Conservation (phyloP, 1,140 invertebrate species). For the Pseudomyrmex dendroicus region DNA sequence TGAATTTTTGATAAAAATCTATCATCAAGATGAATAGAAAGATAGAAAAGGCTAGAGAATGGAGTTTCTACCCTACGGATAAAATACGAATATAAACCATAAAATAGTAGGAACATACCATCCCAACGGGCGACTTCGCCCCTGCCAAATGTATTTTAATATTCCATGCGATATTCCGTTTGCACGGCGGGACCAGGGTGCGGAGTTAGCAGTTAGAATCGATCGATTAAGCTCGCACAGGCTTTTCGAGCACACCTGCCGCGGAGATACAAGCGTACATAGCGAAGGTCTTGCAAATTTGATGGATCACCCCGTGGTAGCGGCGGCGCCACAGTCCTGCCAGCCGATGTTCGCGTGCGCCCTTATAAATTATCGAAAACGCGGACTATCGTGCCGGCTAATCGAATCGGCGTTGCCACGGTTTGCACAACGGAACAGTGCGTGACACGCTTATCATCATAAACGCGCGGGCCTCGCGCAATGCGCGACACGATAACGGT, state of each 20-base stretch:
- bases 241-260: conserved; percentile 60
- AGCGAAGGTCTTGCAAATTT: conserved; percentile 63
- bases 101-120: not conserved
- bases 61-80: not conserved
- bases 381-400: conserved; percentile 46
- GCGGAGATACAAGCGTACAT: conserved; percentile 41
- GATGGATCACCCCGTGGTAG: conserved; percentile 45
- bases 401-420: conserved; percentile 50
- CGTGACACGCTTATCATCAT: conserved; percentile 56
- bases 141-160: conserved; percentile 52
- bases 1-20: not conserved
- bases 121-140: not conserved
- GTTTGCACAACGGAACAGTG: conserved; percentile 52
- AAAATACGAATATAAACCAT: not conserved
- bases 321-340: conserved; percentile 4
- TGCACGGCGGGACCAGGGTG: conserved; percentile 13
- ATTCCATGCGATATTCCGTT: conserved; percentile 58
- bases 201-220: conserved; percentile 63
- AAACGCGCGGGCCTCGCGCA: not conserved
- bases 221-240: conserved; percentile 64
- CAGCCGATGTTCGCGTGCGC: conserved; percentile 28
- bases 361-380: conserved; percentile 64
- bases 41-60: not conserved
- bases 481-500: conserved; percentile 41
- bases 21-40: not conserved